Percentiles rank a stretch among this genome's conserved stretches.
Conservation (phyloP, 2,797 vertebrate genomes). For the Squalus acanthias region DNA sequence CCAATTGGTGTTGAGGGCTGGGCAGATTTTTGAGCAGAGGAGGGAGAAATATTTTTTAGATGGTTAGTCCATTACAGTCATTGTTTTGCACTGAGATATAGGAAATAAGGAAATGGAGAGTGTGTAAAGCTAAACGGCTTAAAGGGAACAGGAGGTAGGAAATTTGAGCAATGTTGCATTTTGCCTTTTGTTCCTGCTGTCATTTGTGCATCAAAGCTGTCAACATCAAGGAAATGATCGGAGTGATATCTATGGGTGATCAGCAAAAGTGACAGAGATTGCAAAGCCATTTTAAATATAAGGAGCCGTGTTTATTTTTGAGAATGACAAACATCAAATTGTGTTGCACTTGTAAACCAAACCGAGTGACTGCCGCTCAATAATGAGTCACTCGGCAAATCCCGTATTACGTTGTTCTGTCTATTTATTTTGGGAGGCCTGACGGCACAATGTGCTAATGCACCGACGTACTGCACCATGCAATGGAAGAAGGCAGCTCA, state of each 20-base stretch:
- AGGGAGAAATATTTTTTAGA: too few relatives aligned
- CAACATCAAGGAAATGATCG: background rate
- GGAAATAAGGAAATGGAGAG: too few relatives aligned
- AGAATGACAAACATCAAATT: background rate
- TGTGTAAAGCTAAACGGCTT: too few relatives aligned
- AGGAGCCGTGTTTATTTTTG: background rate
- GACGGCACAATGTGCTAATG: background rate
- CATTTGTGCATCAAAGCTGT: background rate
- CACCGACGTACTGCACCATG: background rate
- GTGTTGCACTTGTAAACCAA: background rate
- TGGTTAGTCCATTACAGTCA: too few relatives aligned
- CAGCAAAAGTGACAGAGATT: background rate
- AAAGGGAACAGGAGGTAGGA: background rate
- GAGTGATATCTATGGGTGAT: background rate
- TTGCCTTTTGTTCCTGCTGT: background rate
- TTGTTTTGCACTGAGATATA: too few relatives aligned
- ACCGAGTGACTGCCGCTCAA: background rate
- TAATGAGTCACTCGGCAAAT: background rate
- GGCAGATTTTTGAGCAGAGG: too few relatives aligned
- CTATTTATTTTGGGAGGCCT: background rate
- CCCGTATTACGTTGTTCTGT: background rate
- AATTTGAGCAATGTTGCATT: background rate
- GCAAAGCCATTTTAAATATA: background rate
- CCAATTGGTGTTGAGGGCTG: too few relatives aligned
- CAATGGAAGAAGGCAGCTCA: background rate